Evolutionary conservation across 1,140 invertebrate species (phyloP).

Genomic region (Colletes gigas): DNA sequence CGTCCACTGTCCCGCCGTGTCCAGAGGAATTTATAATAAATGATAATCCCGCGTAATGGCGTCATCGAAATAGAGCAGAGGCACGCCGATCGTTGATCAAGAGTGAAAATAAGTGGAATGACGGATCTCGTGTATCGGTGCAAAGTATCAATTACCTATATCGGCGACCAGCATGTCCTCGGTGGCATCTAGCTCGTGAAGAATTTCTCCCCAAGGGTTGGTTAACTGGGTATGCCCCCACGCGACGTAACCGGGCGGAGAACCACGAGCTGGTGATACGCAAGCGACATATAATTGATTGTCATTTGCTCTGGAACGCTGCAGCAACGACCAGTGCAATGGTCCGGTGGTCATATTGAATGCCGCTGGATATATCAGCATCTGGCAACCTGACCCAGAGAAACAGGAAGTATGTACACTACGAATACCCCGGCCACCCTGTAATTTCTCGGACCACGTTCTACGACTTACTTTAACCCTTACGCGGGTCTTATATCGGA

Average conservation of each 20-base stretch:
- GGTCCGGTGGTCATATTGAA: conserved; percentile 98
- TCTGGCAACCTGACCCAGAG: conserved; percentile 86
- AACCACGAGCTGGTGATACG: conserved; percentile 89
- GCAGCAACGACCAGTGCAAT: conserved; percentile 94
- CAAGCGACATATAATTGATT: conserved; percentile 91
- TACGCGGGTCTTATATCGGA: background rate
- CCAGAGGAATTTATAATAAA: conserved; percentile 14
- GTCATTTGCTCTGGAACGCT: conserved; percentile 91
- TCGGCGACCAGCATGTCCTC: conserved; percentile 89
- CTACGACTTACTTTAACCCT: background rate
- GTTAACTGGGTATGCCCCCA: conserved; percentile 94
- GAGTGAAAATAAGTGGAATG: background rate
- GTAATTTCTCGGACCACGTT: background rate
- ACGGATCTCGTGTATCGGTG: background rate
- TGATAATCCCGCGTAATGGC: too few species aligned
- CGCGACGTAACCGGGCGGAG: conserved; percentile 88
- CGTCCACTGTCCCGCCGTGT: too few species aligned
- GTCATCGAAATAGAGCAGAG: background rate
- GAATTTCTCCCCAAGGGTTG: conserved; percentile 93
- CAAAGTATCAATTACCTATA: conserved; percentile 83
- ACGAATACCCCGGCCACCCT: background rate
- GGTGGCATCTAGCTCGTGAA: conserved; percentile 85
- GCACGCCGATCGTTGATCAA: background rate
- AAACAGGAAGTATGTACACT: background rate
- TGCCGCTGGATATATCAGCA: conserved; percentile 95